Conservation (phyloP, 1,140 invertebrate species). For the Brachionus plicatilis region DNA sequence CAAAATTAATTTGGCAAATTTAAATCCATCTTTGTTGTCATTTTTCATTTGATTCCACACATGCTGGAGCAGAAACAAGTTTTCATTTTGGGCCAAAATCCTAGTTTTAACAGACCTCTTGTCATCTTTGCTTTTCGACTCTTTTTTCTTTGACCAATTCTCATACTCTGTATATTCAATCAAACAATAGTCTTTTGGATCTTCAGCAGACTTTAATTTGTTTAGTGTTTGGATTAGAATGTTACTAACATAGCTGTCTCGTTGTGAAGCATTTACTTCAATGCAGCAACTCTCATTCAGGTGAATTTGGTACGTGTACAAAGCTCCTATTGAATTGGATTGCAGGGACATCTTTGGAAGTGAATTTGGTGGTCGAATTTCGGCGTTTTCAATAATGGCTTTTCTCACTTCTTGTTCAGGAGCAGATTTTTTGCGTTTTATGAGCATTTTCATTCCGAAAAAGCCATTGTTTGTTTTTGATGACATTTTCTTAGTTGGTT, state of each 20-base stretch:
- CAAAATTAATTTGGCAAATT: constrained; percentile 14
- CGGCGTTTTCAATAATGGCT: not conserved
- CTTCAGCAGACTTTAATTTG: constrained; percentile 20
- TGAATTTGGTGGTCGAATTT: not conserved
- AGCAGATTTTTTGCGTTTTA: constrained; percentile 30
- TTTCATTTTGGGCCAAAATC: not conserved
- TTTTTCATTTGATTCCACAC: constrained; percentile 39
- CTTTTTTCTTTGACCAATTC: not conserved
- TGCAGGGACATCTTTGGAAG: constrained; percentile 22
- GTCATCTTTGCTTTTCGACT: not conserved
- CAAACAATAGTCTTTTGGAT: constrained; percentile 34
- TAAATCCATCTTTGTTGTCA: constrained; percentile 21
- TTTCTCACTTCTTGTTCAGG: not conserved
- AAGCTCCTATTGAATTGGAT: not conserved
- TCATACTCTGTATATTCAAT: constrained; percentile 29
- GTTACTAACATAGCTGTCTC: not conserved
- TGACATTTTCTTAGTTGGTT: not conserved
- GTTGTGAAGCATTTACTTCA: constrained; percentile 28
- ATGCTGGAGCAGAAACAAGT: constrained; percentile 31
- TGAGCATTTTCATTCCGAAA: not conserved
- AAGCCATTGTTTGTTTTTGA: not conserved
- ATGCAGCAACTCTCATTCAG: constrained; percentile 36
- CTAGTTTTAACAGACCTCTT: not conserved
- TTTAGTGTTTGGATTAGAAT: constrained; percentile 3
- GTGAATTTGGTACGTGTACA: constrained; percentile 22